phyloP scores from a whole-genome alignment of 2,113 vertebrate species.

The Zosterops lateralis region DNA sequence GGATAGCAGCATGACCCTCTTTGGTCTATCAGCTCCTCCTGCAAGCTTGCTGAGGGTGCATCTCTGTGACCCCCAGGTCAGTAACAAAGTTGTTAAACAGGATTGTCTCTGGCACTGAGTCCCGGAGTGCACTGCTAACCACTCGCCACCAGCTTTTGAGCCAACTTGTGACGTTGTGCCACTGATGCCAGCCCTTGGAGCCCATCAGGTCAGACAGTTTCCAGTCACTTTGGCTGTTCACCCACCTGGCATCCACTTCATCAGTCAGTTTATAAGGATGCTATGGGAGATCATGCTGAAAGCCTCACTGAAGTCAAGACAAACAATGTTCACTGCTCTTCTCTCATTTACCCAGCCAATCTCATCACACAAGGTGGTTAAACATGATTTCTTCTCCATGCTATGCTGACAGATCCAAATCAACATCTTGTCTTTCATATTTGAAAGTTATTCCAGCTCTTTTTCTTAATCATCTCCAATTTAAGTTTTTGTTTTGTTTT shows the following conservation, averaged over 20 bases:
- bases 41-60: background rate
- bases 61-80: background rate
- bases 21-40: background rate
- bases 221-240: fast-evolving
- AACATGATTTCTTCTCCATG: background rate
- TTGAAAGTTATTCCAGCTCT: background rate
- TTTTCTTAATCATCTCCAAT: background rate
- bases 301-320: background rate
- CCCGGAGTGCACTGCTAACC: background rate
- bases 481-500: background rate
- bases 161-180: background rate
- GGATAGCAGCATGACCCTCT: background rate
- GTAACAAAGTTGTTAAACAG: background rate
- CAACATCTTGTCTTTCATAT: background rate
- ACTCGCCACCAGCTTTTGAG: background rate
- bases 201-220: background rate
- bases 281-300: fast-evolving
- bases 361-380: background rate
- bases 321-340: background rate
- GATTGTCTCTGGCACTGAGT: background rate
- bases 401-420: background rate
- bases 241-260: background rate
- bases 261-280: background rate
- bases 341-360: background rate
- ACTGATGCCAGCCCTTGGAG: background rate